Evolutionary conservation across 2,113 vertebrate genomes (phyloP), one percentile per base, ranked within the genome.

Genomic region (Poicephalus gulielmi): DNA sequence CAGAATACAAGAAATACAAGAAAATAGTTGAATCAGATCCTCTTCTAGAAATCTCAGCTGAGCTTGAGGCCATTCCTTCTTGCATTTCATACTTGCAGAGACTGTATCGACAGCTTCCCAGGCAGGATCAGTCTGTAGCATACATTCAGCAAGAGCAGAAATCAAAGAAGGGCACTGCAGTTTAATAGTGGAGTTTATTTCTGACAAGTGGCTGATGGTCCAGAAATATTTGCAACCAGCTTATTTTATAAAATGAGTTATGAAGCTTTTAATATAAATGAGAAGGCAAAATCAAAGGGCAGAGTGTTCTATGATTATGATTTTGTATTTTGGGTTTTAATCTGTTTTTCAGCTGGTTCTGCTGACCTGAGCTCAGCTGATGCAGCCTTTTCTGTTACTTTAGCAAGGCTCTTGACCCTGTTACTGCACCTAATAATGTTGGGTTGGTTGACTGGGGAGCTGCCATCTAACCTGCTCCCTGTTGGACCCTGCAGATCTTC

Each of bases 401-500:
- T 31, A 47, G 73, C 46, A 27, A 78, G 64, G 59, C 7, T 31
- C 46, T 39, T 62, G 41, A 43, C 74, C 37, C 76, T 46, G 44
- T 10, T 35, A 6, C 39, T 14, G 86, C 5, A 24, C 50, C 55
- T 33, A 6, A 25, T 69, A 44, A 10, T 30, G 1, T 46, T 17
- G 63, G 86, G 90, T 66, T 28, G 74, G 60, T 18, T 60, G 35
- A 15, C 0, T 33, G 59, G 60, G 76, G 63, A 73, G 44, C 88
- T 67, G 71, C 71, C 37, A 6, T 35, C 75, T 96, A 52, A 92
- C 43, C 75, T 22, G 37, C 57, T 78, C 15, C 64, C 75, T 76
- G 8, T 74, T 19, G 84, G 23, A 93, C 76, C 83, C 57, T 17
- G n/a, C 98, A 99, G 99, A 99, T 99, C 96, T 99, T 99, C 98